A percentile compares a stretch with the other conserved stretches of the same genome.
These are phyloP conservation scores for Penaeus japonicus DNA, from an alignment of 1,140 invertebrate genomes.

Conservation along the genomic window DNA sequence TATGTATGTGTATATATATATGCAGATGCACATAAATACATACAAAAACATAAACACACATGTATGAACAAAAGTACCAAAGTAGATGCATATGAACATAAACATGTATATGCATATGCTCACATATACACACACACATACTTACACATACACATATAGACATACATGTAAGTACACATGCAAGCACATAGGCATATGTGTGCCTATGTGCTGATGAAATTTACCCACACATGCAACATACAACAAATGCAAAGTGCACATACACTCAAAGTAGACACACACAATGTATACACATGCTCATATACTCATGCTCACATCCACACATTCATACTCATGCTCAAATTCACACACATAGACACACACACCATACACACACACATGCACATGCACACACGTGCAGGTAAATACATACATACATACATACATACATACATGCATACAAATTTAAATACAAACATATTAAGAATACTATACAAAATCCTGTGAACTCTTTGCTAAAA, in stretches of 20 bases:
- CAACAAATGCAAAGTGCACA: no score
- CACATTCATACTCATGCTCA: neutral
- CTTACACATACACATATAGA: neutral
- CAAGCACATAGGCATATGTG: neutral
- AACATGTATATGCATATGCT: neutral
- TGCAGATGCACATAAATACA: neutral
- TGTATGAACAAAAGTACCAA: no score
- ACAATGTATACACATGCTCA: no score
- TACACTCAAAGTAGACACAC: neutral
- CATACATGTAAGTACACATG: neutral
- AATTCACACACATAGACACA: no score
- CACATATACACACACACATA: neutral
- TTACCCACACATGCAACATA: no score
- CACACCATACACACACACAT: neutral
- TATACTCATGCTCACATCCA: neutral
- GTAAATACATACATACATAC: neutral
- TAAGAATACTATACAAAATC: no score
- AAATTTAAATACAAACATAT: neutral
- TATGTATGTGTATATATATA: neutral
- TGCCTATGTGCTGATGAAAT: neutral
- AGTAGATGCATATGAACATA: no score
- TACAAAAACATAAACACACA: neutral
- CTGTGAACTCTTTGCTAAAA: no score
- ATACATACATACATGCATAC: neutral
- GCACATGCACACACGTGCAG: neutral